Evolutionary conservation across 2,797 vertebrate genomes (phyloP), one percentile per base, ranked within the genome.

Genomic region (Darevskia nairensis): DNA sequence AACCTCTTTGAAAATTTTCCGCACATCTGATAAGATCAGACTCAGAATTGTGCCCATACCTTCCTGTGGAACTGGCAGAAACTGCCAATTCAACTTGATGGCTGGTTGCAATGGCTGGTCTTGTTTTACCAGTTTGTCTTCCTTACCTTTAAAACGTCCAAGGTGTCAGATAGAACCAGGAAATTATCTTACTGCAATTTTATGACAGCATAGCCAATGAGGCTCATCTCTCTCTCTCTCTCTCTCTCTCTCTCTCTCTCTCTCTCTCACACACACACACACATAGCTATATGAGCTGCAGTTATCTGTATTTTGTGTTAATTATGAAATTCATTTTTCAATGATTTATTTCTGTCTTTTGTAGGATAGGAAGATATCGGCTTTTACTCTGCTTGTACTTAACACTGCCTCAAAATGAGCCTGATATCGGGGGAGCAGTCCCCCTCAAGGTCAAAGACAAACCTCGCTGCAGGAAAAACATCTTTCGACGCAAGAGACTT

Each of bases 231-330:
- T 80, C 66, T n/a, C 13, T 25, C 35, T 35, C 35, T 35, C 35
- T 35, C 35, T 35, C 35, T 35, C 35, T 35, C 35, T 35, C 35
- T 35, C 35, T 35, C 35, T 35, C 35, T 35, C 35, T 35, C 35
- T 35, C 35, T 35, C 35, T 35, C 35, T 35, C 35, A 35, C 35
- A 35, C 35, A 15, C 50, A 71, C 35, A 71, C 19, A 25, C 21
- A 23, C 6, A 64, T 2, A 61, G 15, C 21, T 2, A 61, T 61
- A 50, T 25, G 35, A 61, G 32, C 15, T 41, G 25, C 17, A 35
- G 25, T 61, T 80, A 61, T 74, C 78, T 87, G 15, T 74, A 81
- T 61, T 81, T 87, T 61, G 32, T 39, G 13, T 72, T 80, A 86
- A 72, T 80, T 61, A 72, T 35, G 5, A 59, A 41, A 80, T 80